Evolutionary conservation across 2,113 vertebrate genomes (phyloP), one percentile per base, ranked within the genome.

Genomic region (Microtus ochrogaster): DNA sequence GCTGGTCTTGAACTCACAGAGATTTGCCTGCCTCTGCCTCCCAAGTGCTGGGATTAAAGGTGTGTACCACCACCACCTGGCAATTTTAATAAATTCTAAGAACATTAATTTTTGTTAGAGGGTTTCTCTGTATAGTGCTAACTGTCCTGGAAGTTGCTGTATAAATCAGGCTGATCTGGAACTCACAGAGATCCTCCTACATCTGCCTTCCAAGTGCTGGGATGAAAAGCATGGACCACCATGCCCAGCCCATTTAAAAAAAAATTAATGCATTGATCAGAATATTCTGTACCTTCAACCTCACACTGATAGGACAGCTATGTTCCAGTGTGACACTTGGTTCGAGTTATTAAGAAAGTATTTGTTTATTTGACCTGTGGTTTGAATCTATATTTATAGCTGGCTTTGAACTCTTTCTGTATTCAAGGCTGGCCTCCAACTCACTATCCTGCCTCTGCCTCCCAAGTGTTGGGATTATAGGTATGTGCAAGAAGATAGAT

Each of bases 11-110:
- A 58, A 58, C 58, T 58, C 19, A 58, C 19, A 58, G 58, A 7
- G 58, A 58, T 58, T 22, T 22, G 5, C 58, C 19, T 58, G 58
- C 19, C 58, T 58, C 58, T 58, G 58, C 58, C 58, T 58, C 6
- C 58, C 19, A 58, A 58, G 19, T 21, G 7, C 58, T 58, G 14
- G 58, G 58, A 58, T 58, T 58, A 58, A 58, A 58, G 19, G 58
- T 22, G 19, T 58, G 58, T 7, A 2, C 58, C 19, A 58, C 58
- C 55, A 58, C 58, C 6, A 14, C 6, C 58, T 21, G 58, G 19
- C 58, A 55, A 68, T 96, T 87, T 89, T 87, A 21, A 36, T 88
- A 79, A 81, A 95, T 92, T 84, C 58, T 74, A 79, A 68, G 76
- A 89, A 12, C 74, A 36, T 89, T 92, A 93, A 89, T 47, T 79